Evolutionary conservation across 2,113 vertebrate genomes (phyloP).

Genomic region (Varanus komodoensis): DNA sequence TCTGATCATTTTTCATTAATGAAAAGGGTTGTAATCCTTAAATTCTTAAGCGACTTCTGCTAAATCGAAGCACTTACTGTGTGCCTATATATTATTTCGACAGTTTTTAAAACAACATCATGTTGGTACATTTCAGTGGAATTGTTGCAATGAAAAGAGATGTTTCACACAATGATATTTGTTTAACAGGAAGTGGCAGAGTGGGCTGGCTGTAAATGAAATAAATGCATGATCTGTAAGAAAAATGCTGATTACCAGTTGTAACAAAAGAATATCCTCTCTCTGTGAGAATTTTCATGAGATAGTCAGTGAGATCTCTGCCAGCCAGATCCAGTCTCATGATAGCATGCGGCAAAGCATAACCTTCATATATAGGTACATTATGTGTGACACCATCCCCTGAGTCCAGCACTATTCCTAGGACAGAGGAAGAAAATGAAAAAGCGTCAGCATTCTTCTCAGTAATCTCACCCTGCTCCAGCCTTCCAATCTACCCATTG

Average conservation of each 20-base stretch:
- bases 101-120: not conserved
- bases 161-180: not conserved
- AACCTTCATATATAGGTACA: constrained; percentile 61
- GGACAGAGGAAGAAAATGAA: constrained; percentile 15
- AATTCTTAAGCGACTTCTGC: not conserved
- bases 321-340: constrained; percentile 57
- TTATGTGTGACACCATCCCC: constrained; percentile 60
- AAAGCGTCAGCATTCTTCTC: not conserved
- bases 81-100: not conserved
- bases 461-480: not conserved
- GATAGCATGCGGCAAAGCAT: constrained; percentile 65
- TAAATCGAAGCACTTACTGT: not conserved
- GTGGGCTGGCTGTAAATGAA: not conserved
- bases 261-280: constrained; percentile 64
- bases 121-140: not conserved
- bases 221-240: not conserved
- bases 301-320: constrained; percentile 63
- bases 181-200: not conserved
- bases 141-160: not conserved
- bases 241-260: constrained; percentile 37
- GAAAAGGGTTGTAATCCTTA: not conserved
- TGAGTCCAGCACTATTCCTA: constrained; percentile 63
- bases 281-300: constrained; percentile 66
- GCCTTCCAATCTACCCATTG: not conserved
- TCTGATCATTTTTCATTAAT: not conserved